phyloP scores from a whole-genome alignment of 1,140 invertebrate species.

The Rhopalosiphum padi region DNA sequence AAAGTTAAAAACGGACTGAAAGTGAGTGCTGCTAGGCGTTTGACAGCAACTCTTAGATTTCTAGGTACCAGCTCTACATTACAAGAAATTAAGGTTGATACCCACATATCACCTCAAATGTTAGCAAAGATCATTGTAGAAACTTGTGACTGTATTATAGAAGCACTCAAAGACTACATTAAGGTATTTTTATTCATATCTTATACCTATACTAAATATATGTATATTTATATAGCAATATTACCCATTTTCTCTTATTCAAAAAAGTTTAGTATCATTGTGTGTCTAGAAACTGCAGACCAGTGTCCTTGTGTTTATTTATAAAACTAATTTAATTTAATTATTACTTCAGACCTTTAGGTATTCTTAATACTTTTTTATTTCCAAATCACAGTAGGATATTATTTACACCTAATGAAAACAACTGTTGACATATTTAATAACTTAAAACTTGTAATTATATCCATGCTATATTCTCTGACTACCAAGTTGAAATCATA shows the following conservation, averaged over 20 bases:
- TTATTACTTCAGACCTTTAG: no score
- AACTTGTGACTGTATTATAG: constrained; percentile 61
- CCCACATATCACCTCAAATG: constrained; percentile 61
- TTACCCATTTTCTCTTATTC: neutral
- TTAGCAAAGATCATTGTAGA: constrained; percentile 60
- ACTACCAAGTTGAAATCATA: no score
- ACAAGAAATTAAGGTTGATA: constrained; percentile 63
- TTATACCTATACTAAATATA: neutral
- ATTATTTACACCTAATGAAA: no score
- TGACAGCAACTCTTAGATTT: constrained; percentile 63
- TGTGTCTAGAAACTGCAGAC: neutral
- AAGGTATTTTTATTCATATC: constrained; percentile 1
- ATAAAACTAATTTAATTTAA: no score
- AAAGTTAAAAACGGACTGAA: constrained; percentile 59
- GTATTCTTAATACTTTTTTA: no score
- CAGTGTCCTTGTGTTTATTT: no score
- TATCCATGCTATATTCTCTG: no score
- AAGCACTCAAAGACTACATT: constrained; percentile 59
- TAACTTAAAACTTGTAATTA: no score
- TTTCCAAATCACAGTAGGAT: no score
- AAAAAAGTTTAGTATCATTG: neutral
- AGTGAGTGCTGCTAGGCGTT: constrained; percentile 63
- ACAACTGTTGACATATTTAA: no score
- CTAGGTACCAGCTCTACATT: constrained; percentile 62
- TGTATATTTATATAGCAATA: neutral